A percentile compares a stretch with the other conserved stretches of the same genome.
phyloP scores from a whole-genome alignment of 2,888 invertebrate genomes.

The Opisthograptis luteolata region DNA sequence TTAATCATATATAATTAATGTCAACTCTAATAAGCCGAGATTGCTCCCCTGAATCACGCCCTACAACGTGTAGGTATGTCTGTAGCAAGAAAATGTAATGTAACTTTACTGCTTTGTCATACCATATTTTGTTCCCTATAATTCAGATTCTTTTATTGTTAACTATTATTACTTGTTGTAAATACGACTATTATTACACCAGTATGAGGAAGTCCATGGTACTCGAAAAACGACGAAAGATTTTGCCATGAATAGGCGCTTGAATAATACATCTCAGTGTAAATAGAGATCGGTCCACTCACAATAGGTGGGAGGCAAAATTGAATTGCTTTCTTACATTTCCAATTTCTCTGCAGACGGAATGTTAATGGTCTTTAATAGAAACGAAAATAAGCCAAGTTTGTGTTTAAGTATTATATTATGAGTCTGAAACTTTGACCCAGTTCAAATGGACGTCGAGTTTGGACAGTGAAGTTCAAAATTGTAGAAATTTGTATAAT shows the following conservation, averaged over 20 bases:
- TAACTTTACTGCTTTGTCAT: too few species aligned
- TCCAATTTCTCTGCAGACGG: constrained; percentile 37
- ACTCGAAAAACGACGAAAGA: neutral
- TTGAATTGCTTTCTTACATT: constrained; percentile 42
- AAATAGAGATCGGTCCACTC: constrained; percentile 30
- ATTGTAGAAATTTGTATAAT: constrained; percentile 4
- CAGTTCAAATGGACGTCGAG: constrained; percentile 10
- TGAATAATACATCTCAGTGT: constrained; percentile 5
- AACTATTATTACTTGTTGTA: neutral
- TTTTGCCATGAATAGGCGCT: neutral
- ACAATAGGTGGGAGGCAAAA: constrained; percentile 34
- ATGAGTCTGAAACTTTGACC: constrained; percentile 16
- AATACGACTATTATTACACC: neutral
- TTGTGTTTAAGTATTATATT: constrained; percentile 34
- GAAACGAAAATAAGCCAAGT: constrained; percentile 40
- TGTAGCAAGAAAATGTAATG: neutral
- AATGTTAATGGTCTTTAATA: constrained; percentile 45
- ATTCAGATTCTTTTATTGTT: neutral
- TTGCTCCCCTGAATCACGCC: too few species aligned
- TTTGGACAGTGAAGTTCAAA: too few species aligned
- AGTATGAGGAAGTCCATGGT: neutral
- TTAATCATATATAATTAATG: too few species aligned
- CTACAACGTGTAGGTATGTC: too few species aligned
- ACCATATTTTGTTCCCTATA: too few species aligned
- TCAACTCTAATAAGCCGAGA: too few species aligned